Evolutionary conservation across 2,113 vertebrate genomes (phyloP).

Genomic region (Otis tarda): DNA sequence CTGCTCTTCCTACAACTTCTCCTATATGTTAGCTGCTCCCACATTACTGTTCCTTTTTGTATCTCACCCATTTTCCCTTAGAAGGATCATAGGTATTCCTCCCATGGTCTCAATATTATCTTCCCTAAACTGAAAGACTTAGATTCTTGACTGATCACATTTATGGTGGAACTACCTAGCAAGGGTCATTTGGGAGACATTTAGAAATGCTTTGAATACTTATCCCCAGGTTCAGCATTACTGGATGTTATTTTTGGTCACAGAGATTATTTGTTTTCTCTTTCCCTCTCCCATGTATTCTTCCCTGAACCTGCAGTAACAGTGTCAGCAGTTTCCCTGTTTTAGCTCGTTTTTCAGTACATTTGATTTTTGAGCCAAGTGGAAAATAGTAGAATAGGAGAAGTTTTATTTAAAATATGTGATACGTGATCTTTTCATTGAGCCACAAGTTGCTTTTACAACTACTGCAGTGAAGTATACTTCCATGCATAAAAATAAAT

Average conservation of each 20-base stretch:
- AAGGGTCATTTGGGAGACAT: not conserved
- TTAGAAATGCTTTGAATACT: not conserved
- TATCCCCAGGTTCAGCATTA: not conserved
- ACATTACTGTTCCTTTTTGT: not conserved
- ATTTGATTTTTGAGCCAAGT: not conserved
- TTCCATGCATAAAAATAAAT: constrained; percentile 20
- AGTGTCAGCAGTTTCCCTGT: not conserved
- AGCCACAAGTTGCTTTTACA: not conserved
- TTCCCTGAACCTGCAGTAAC: not conserved
- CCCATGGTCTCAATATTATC: not conserved
- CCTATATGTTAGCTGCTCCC: not conserved
- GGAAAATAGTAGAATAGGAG: not conserved
- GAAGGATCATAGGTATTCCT: not conserved
- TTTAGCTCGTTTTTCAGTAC: not conserved
- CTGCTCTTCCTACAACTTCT: not conserved
- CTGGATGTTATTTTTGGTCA: not conserved
- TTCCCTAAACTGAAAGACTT: not conserved
- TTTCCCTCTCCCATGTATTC: not conserved
- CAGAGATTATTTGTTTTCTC: not conserved
- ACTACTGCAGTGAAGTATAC: not conserved
- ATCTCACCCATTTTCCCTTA: not conserved
- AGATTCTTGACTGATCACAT: not conserved
- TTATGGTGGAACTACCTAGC: not conserved
- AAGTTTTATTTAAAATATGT: constrained; percentile 26
- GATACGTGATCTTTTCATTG: not conserved